Base-by-base conservation (phyloP, 2,113 vertebrate species). In the Megaceryle torquata region DNA sequence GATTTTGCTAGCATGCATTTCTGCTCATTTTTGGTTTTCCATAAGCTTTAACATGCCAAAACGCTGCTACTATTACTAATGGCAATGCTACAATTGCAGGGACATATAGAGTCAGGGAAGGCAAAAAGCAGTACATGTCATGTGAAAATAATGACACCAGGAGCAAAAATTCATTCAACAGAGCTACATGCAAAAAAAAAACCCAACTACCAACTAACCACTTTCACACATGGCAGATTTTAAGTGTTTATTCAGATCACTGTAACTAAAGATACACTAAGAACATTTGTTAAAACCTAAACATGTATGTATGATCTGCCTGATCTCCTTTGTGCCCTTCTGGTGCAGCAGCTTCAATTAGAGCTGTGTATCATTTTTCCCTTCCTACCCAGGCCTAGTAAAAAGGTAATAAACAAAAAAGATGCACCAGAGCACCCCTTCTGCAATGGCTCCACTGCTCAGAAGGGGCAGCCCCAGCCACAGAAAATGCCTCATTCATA, bases 101-200 rank as follows among this genome's bases (percentile, higher is more conserved):
- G 9, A 88, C 13, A 39, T 13, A 82, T 0, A n/a, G 4, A 51
- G 33, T 11, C 22, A 65, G 12, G 13, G 11, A 81, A 80, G 20
- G 26, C 29, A 25, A 46, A 82, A 68, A 21, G 7, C 7, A 50
- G 33, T 22, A 43, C n/a, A 33, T 5, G 56, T 17, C 13, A 33
- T 0, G 0, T 35, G 15, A 81, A 65, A 88, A 81, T 19, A 51
- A 77, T 29, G n/a, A 75, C 25, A 70, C 3, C 8, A 9, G 16
- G 43, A 81, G 9, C 21, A 67, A 53, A 75, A 81, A 57, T 28
- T 56, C 0, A 87, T 64, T 25, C 8, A n/a, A 44, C 7, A 78
- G 61, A 87, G 18, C 41, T 14, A 67, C 5, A 14, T 1, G 17
- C 10, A 20, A 71, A 53, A 76, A 81, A 56, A 64, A 70, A 37